phyloP scores from a whole-genome alignment of 2,113 vertebrate genomes.

The Perca flavescens region DNA sequence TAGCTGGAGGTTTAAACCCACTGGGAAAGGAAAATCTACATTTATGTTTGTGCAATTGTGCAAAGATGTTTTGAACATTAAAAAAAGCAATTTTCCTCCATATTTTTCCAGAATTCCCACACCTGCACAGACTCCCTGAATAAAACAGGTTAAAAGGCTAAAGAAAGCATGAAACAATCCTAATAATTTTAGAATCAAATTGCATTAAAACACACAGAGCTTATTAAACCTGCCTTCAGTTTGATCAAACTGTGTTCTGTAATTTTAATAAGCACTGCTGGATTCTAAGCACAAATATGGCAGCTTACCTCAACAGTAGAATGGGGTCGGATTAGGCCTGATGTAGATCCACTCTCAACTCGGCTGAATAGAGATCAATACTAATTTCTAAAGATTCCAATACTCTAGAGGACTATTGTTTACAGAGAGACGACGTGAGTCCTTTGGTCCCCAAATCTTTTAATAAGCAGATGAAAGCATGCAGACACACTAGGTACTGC shows the following conservation, averaged over 20 bases:
- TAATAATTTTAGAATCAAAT: not conserved
- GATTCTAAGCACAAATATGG: slow-evolving; percentile 8
- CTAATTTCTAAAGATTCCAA: slow-evolving; percentile 25
- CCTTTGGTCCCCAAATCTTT: slow-evolving; percentile 33
- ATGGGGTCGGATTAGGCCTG: slow-evolving; percentile 48
- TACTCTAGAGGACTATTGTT: not conserved
- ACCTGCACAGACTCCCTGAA: not conserved
- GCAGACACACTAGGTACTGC: slow-evolving; percentile 61
- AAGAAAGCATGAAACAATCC: not conserved
- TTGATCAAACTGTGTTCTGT: not conserved
- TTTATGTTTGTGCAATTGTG: not conserved
- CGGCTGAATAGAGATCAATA: slow-evolving; percentile 6
- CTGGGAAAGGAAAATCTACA: not conserved
- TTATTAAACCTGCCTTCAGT: not conserved
- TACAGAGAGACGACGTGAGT: slow-evolving; percentile 10
- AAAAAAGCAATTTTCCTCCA: not conserved
- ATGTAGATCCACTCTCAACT: slow-evolving; percentile 45
- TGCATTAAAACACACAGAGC: not conserved
- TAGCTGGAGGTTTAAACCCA: not conserved
- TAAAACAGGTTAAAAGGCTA: not conserved
- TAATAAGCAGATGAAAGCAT: slow-evolving; percentile 54
- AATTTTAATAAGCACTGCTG: slow-evolving; percentile 15
- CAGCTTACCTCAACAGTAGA: slow-evolving; percentile 75
- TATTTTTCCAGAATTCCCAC: not conserved
- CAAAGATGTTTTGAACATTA: not conserved